Percentiles rank a stretch among this genome's conserved stretches.
phyloP scores from a whole-genome alignment of 2,113 vertebrate genomes.

The Rhinopomastus cyanomelas region DNA sequence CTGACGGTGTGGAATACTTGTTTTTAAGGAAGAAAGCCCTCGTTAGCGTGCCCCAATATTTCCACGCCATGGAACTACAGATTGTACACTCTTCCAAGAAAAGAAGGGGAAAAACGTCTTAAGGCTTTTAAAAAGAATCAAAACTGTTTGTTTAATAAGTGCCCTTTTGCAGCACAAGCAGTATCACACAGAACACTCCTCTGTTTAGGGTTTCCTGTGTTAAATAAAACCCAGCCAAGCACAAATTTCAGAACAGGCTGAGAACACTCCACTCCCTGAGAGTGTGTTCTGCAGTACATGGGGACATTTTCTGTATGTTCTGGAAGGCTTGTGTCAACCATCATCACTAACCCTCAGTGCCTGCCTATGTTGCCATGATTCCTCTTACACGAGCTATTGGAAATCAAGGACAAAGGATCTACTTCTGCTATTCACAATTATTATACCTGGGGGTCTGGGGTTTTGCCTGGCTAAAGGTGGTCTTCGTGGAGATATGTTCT shows the following conservation, averaged over 20 bases:
- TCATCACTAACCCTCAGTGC: neutral
- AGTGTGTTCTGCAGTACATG: neutral
- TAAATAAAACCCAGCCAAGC: constrained; percentile 45
- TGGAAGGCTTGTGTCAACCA: neutral
- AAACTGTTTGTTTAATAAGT: constrained; percentile 67
- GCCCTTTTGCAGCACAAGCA: constrained; percentile 43
- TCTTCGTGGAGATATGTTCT: neutral
- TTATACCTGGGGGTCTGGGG: neutral
- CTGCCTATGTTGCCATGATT: neutral
- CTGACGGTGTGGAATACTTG: neutral
- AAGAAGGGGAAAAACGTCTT: neutral
- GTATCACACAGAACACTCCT: constrained; percentile 43
- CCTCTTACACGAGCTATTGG: neutral
- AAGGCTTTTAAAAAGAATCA: constrained; percentile 60
- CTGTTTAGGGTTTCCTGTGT: constrained; percentile 43
- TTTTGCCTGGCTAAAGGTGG: neutral
- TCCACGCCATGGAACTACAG: constrained; percentile 7
- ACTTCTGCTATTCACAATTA: neutral
- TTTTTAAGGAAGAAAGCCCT: constrained; percentile 29
- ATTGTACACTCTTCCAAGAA: constrained; percentile 24
- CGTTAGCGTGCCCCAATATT: neutral
- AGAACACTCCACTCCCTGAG: neutral
- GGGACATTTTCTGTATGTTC: neutral
- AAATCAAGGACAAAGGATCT: neutral
- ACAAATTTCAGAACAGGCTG: constrained; percentile 45